These are phyloP conservation scores for Tuta absoluta DNA, from an alignment of 2,888 invertebrate species.

Conservation along the genomic window DNA sequence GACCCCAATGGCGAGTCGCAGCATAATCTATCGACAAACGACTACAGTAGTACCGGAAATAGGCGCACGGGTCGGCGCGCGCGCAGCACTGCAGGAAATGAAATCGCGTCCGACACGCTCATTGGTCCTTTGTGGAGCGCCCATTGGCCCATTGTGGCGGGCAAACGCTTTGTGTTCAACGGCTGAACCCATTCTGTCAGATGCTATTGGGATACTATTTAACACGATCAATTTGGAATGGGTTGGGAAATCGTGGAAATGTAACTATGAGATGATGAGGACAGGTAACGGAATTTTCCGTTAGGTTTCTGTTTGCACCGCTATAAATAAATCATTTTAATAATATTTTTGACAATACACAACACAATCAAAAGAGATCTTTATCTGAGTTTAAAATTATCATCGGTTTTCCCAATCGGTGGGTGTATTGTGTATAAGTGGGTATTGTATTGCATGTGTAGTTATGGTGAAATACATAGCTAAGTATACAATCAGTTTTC, in stretches of 20 bases:
- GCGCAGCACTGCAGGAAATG: slow-evolving; percentile 67
- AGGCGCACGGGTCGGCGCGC: slow-evolving; percentile 71
- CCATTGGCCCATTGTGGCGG: slow-evolving; percentile 66
- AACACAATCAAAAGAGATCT: too few relatives aligned
- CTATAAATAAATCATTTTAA: not conserved
- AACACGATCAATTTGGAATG: not conserved
- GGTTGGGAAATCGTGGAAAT: slow-evolving; percentile 7
- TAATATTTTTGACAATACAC: not conserved
- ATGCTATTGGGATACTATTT: not conserved
- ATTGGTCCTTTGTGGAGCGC: slow-evolving; percentile 66
- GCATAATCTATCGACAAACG: slow-evolving; percentile 3
- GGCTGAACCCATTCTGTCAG: not conserved
- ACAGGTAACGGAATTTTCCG: not conserved
- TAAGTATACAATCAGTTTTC: not conserved
- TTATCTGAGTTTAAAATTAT: too few relatives aligned
- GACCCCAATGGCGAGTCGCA: not conserved
- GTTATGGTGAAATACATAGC: slow-evolving; percentile 1
- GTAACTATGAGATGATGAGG: slow-evolving; percentile 1
- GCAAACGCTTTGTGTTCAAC: slow-evolving; percentile 43
- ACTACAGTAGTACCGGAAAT: slow-evolving; percentile 58
- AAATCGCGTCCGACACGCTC: slow-evolving; percentile 73
- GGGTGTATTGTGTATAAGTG: not conserved
- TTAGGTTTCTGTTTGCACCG: not conserved
- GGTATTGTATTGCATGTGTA: not conserved
- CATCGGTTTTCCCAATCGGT: too few relatives aligned